These are phyloP conservation scores for Acrobasis consociella DNA, from an alignment of 2,888 invertebrate species.

Conservation along the genomic window DNA sequence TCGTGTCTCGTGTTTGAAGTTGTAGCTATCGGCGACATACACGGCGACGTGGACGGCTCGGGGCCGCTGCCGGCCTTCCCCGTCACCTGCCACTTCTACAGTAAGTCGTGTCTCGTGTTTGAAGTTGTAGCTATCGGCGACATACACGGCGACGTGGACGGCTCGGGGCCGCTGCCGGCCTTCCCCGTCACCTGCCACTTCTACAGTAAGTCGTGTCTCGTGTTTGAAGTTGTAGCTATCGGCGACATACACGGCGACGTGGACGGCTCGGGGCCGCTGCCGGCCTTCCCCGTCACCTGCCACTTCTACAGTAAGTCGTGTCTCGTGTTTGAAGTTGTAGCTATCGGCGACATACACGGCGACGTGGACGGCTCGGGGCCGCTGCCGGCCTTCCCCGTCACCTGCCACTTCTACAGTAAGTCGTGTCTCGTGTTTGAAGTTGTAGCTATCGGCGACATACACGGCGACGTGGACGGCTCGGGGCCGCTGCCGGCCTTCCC, in stretches of 20 bases:
- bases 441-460: conserved; percentile 89
- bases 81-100: conserved; percentile 93
- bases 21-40: conserved; percentile 89
- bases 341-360: conserved; percentile 89
- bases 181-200: conserved; percentile 96
- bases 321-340: no score
- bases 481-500: conserved; percentile 95
- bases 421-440: no score
- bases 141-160: conserved; percentile 96
- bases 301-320: conserved; percentile 86
- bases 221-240: no score
- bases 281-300: conserved; percentile 95
- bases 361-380: conserved; percentile 99
- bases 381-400: conserved; percentile 93
- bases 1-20: no score
- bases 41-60: conserved; percentile 97
- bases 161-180: conserved; percentile 94
- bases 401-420: conserved; percentile 91
- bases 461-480: conserved; percentile 97
- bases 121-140: no score
- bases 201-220: conserved; percentile 76
- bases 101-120: conserved; percentile 68
- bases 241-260: conserved; percentile 94
- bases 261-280: conserved; percentile 96
- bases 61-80: conserved; percentile 95